Percentiles rank a stretch among this genome's conserved stretches.
Conservation (phyloP, 2,113 vertebrate species). For the Perca fluviatilis region DNA sequence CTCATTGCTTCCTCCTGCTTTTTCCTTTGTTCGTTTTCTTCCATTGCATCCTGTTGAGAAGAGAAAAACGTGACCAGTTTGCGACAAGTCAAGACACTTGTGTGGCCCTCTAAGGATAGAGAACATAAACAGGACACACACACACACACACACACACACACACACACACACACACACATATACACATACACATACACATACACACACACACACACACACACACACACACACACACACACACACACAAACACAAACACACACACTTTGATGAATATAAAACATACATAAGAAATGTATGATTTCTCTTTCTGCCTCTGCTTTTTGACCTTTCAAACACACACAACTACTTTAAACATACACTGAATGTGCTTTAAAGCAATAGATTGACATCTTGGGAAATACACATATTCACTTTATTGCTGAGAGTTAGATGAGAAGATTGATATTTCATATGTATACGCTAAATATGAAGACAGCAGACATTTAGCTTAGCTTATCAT, state of each 20-base stretch:
- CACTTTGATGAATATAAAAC: conserved; percentile 15
- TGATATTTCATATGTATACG: neutral
- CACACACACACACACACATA: neutral
- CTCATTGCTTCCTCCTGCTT: conserved; percentile 96
- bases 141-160: neutral
- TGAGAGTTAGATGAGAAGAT: neutral
- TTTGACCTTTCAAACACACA: neutral
- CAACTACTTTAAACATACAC: neutral
- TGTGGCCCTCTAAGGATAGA: neutral
- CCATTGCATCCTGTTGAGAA: conserved; percentile 90
- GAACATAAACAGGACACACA: conserved; percentile 26
- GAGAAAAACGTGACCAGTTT: conserved; percentile 44
- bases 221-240: neutral
- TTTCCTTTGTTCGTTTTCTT: conserved; percentile 92
- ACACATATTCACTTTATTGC: neutral
- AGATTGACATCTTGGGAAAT: neutral
- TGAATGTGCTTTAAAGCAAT: neutral
- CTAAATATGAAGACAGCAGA: neutral
- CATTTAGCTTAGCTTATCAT: too few relatives aligned
- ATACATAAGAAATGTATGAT: neutral
- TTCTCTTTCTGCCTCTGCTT: neutral
- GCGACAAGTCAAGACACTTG: conserved; percentile 13
- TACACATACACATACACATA: neutral
- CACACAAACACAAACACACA: neutral
- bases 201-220: neutral